Evolutionary conservation across 2,797 vertebrate species (phyloP), one percentile per base, ranked within the genome.

Genomic region (Cuniculus paca): DNA sequence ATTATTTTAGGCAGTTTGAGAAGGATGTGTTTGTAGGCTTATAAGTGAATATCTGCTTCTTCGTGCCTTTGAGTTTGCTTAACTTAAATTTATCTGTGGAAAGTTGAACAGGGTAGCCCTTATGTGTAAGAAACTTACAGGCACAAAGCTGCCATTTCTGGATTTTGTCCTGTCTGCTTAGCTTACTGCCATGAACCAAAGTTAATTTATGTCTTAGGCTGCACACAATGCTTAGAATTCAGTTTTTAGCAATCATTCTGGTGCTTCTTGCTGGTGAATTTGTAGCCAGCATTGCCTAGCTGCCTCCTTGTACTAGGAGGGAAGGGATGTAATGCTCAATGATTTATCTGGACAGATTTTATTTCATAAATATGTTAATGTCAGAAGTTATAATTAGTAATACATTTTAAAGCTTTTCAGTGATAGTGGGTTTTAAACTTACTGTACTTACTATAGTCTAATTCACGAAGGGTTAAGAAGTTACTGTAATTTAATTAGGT

Each of bases 341-440:
- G 58, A 56, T 92, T 42, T 52, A 82, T 60, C 68, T 82, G 34
- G 16, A 54, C 6, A 24, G 16, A 20, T 78, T 97, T 92, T 56
- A 70, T n/a, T 84, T 92, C 48, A 77, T 81, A 54, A 70, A 82
- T 88, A 58, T 65, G 16, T 26, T 20, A 72, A 72, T 87, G 20
- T 20, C 2, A 4, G 52, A 7, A 91, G 24, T 82, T 85, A 54
- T 56, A 63, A 83, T 50, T 88, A 77, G 60, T 89, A 75, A 42
- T 31, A 8, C 26, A 54, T 86, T 88, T 65, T 91, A 42, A 94
- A 91, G 39, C n/a, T 54, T 75, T 88, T 88, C 75, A 94, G n/a
- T 92, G 22, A 0, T 39, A 16, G 19, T 8, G 56, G 9, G 5
- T 17, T 81, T 93, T 26, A 72, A 26, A 72, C 39, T 39, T 70